phyloP scores from a whole-genome alignment of 2,113 vertebrate species.

The Indicator maculatus region DNA sequence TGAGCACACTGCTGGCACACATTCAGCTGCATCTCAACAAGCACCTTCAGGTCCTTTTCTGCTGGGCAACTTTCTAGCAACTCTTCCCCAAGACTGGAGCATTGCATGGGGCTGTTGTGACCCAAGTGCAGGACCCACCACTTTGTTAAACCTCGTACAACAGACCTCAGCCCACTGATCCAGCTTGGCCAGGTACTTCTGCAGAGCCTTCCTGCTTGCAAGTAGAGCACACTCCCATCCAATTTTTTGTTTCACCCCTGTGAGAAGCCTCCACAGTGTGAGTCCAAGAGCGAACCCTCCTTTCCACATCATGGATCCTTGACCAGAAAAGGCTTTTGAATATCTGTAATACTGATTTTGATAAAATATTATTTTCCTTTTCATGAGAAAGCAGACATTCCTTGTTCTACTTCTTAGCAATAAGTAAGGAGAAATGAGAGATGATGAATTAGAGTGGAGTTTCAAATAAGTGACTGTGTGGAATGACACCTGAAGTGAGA shows the following conservation, averaged over 20 bases:
- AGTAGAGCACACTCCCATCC: no score
- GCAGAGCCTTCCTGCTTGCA: no score
- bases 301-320: background rate
- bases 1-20: no score
- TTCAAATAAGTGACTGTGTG: constrained; percentile 7
- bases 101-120: no score
- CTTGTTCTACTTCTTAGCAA: background rate
- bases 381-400: background rate
- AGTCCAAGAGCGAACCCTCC: background rate
- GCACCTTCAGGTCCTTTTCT: no score
- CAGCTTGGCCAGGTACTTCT: no score
- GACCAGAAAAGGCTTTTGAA: constrained; percentile 12
- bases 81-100: no score
- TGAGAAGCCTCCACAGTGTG: background rate
- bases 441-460: background rate
- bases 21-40: no score
- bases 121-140: no score
- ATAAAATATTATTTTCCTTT: background rate
- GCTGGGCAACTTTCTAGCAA: no score
- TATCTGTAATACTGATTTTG: background rate
- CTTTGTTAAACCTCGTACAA: no score
- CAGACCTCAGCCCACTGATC: no score
- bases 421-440: background rate
- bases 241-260: background rate
- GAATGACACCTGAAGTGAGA: background rate